Evolutionary conservation across 2,888 invertebrate genomes (phyloP).

Genomic region (Penaeus monodon): DNA sequence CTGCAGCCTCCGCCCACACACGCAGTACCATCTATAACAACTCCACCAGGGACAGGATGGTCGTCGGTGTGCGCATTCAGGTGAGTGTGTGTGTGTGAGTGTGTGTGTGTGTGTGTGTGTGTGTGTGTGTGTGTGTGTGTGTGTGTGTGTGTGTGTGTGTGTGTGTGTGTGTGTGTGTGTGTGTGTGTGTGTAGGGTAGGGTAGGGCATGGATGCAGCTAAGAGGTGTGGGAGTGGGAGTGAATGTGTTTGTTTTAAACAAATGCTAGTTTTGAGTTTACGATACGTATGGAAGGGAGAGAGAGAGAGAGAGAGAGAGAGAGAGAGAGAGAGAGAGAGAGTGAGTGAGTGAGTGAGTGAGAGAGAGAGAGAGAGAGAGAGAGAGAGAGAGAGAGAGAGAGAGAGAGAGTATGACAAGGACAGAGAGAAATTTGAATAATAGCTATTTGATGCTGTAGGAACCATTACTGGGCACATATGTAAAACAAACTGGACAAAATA

Average conservation of each 20-base stretch:
- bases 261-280: not conserved
- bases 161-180: conserved; percentile 22
- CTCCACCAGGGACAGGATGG: conserved; percentile 24
- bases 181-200: conserved; percentile 25
- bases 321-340: not conserved
- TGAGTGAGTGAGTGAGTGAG: not conserved
- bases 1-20: conserved; percentile 17
- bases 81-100: not conserved
- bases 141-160: conserved; percentile 22
- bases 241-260: not conserved
- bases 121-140: conserved; percentile 14
- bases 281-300: not conserved
- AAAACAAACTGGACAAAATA: too few species aligned
- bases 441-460: too few species aligned
- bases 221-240: conserved; percentile 18
- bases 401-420: too few species aligned
- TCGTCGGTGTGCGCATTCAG: conserved; percentile 5
- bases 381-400: too few species aligned
- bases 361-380: not conserved
- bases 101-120: conserved; percentile 16
- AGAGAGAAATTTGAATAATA: too few species aligned
- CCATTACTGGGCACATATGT: too few species aligned
- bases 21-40: conserved; percentile 27
- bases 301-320: not conserved
- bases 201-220: not conserved